Base-by-base conservation (phyloP, 35 echinoderm and acorn worm species). In the Anneissia japonica region DNA sequence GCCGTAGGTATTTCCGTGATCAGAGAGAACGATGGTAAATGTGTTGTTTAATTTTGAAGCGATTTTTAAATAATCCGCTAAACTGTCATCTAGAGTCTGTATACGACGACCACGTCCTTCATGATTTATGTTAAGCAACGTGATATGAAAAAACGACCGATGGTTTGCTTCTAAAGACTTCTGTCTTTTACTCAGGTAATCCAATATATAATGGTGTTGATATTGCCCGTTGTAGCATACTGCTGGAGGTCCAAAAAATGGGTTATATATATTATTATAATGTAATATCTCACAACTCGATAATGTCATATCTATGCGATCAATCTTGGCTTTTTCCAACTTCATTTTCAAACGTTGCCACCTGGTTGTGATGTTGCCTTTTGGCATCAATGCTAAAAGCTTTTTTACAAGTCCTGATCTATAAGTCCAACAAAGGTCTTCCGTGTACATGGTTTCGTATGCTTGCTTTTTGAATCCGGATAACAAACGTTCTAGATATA, bases 1-100 rank as follows among this genome's bases (percentile, higher is more conserved):
- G 2, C 90, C 91, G 36, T 93, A 93, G 0, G 94, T 81, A 64
- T 97, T 97, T 4, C 94, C 94, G 72, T 97, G 94, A 83, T 97
- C 94, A 0, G 94, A 84, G 37, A 92, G 83, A 7, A 97, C 35
- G 1, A 97, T 79, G 19, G 94, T 97, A 16, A 97, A 30, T 11
- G 87, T 97, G 75, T 92, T 84, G 4, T 86, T 46, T 31, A 84
- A 80, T 21, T 86, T 37, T 32, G 90, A 83, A 0, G 83, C 23
- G 31, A 81, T 87, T 34, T 82, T 73, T 4, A 97, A 72, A 64
- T 97, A 97, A 29, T 89, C 88, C 23, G 87, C 74, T 13, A 97
- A 88, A 37, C 77, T 37, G 23, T 31, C 35, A 36, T 97, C 94
- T 2, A 97, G 73, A 2, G 73, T 87, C 56, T 93, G 91, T 23